A percentile compares a stretch with the other conserved stretches of the same genome.
Evolutionary conservation across 2,888 invertebrate genomes (phyloP).

Genomic region (Ophonus ardosiacus): DNA sequence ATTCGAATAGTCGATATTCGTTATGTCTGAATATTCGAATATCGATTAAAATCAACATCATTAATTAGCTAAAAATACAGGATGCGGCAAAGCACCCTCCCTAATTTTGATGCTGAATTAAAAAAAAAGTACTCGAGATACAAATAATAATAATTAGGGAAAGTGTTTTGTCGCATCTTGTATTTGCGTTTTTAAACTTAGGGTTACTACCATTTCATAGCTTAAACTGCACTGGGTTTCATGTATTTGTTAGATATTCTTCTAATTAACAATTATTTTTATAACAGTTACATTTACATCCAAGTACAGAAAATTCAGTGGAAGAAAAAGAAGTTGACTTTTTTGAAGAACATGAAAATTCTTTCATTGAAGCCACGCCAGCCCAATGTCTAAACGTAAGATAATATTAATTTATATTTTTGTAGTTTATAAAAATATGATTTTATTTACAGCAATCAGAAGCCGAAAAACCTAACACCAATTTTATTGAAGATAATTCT

Average conservation of each 20-base stretch:
- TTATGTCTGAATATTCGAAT: too few relatives aligned
- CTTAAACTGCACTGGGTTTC: constrained; percentile 53
- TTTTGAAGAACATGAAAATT: constrained; percentile 87
- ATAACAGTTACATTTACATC: constrained; percentile 85
- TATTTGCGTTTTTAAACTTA: background rate
- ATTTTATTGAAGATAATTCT: constrained; percentile 56
- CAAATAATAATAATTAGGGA: too few relatives aligned
- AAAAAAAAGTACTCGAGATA: too few relatives aligned
- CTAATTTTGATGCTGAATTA: too few relatives aligned
- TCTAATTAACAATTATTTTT: constrained; percentile 66
- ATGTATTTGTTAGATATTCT: background rate
- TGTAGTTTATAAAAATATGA: background rate
- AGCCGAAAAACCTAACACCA: constrained; percentile 24
- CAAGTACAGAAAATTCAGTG: constrained; percentile 78
- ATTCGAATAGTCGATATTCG: too few relatives aligned
- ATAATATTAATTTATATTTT: background rate
- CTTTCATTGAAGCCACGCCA: constrained; percentile 66
- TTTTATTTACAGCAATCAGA: constrained; percentile 36
- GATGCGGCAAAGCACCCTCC: too few relatives aligned
- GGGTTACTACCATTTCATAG: constrained; percentile 45
- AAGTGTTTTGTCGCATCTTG: too few relatives aligned
- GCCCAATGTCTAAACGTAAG: constrained; percentile 61
- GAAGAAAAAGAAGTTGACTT: constrained; percentile 91
- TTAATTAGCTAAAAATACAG: too few relatives aligned
- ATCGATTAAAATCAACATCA: too few relatives aligned